Conservation (phyloP, 92 coral and sea anemone genomes). For the Heteractis magnifica region DNA sequence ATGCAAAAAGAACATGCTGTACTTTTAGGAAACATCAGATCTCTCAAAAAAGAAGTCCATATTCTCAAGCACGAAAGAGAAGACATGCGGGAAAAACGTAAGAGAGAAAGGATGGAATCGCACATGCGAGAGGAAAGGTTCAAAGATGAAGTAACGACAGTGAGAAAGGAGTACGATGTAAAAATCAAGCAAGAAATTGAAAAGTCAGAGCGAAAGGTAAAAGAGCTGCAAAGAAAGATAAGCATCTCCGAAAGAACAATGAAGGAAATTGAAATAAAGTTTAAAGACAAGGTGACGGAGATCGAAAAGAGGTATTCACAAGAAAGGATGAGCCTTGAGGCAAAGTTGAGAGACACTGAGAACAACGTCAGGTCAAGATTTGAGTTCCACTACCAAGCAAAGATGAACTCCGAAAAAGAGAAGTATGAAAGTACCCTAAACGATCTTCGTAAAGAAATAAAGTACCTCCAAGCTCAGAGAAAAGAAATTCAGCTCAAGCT, state of each 20-base stretch:
- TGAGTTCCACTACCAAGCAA: slow-evolving; percentile 47
- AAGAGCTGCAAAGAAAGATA: slow-evolving; percentile 54
- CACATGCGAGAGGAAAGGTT: slow-evolving; percentile 29
- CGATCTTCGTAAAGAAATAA: slow-evolving; percentile 72
- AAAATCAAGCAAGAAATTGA: slow-evolving; percentile 54
- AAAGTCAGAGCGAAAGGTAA: slow-evolving; percentile 34
- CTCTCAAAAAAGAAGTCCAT: slow-evolving; percentile 57
- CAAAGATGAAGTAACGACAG: slow-evolving; percentile 45
- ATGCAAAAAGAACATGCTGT: slow-evolving; percentile 19
- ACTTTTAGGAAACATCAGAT: slow-evolving; percentile 44
- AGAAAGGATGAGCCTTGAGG: slow-evolving; percentile 59
- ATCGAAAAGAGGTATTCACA: slow-evolving; percentile 45
- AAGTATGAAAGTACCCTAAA: slow-evolving; percentile 69
- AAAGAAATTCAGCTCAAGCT: slow-evolving; percentile 78
- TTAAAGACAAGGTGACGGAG: slow-evolving; percentile 41
- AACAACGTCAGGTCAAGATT: slow-evolving; percentile 43
- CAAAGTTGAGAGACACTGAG: slow-evolving; percentile 44
- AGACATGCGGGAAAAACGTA: slow-evolving; percentile 34
- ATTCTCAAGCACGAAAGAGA: slow-evolving; percentile 60
- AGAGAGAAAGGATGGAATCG: slow-evolving; percentile 41
- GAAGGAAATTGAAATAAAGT: slow-evolving; percentile 52
- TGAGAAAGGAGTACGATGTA: slow-evolving; percentile 50
- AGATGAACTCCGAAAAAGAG: slow-evolving; percentile 52
- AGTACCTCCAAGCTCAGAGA: slow-evolving; percentile 89
- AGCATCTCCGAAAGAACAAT: slow-evolving; percentile 40